Evolutionary conservation across 1,140 invertebrate genomes (phyloP), one percentile per base, ranked within the genome.

Genomic region (Hestina assimilis): DNA sequence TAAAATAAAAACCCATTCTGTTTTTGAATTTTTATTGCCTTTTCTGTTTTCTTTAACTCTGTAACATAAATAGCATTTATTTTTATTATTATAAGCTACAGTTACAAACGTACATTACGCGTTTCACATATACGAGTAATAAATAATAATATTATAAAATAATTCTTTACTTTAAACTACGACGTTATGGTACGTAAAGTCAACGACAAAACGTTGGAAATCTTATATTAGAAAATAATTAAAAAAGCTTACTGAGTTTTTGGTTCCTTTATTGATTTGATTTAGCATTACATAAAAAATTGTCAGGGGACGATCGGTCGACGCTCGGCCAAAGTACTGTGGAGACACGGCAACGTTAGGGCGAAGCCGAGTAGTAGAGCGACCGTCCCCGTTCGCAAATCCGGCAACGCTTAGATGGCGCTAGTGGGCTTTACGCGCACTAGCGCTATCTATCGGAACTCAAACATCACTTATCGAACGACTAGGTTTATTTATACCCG

Each of bases 61-160:
- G 81, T 87, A 87, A 85, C 81, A 87, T 87, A 85, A 87, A 87
- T 87, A 87, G 82, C 79, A 81, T 87, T 87, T 85, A 87, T 83
- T 79, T 87, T 84, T 76, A 78, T 75, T 76, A 84, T 75, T 83
- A 83, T 70, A 85, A 85, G 80, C 81, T 84, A 87, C 80, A 83
- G 68, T 81, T 83, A 87, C 76, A 87, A 81, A 83, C 82, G 82
- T 83, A 85, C 79, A 83, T 42, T 46, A 80, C 79, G 65, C 66
- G 62, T 65, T 83, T 81, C 81, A 81, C 82, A 85, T 83, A 62
- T 8, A 24, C 23, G 23, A 79, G 75, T 81, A n/a, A 51, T 58
- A 81, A 86, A 84, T 83, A 87, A 87, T 87, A 81, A 78, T 79
- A 82, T 76, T 85, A 85, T 83, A 87, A 85, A 86, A 85, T 83